Evolutionary conservation across 2,888 invertebrate species (phyloP).

Genomic region (Aleiodes alternator): DNA sequence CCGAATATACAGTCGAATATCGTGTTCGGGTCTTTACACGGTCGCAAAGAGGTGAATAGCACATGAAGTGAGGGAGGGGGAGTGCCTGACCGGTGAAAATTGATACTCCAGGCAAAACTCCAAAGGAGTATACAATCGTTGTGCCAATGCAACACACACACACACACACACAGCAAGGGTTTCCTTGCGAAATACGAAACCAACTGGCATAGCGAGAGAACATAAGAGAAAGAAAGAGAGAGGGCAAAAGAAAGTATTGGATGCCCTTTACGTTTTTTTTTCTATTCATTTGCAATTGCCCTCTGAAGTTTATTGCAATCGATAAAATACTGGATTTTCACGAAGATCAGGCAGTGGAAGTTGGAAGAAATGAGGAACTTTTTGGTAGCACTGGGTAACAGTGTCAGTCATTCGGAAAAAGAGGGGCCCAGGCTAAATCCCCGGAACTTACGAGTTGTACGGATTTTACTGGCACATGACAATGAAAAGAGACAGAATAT

Average conservation of each 20-base stretch:
- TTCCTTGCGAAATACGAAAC: constrained; percentile 39
- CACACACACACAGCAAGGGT: no score
- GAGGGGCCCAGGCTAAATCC: constrained; percentile 35
- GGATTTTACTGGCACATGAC: constrained; percentile 44
- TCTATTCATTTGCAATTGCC: constrained; percentile 29
- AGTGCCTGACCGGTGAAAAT: constrained; percentile 59
- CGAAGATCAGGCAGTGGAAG: neutral
- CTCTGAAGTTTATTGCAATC: constrained; percentile 31
- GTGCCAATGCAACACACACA: constrained; percentile 25
- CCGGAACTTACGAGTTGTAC: constrained; percentile 42
- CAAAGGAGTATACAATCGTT: constrained; percentile 29
- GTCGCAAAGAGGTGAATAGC: constrained; percentile 19
- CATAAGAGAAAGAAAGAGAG: neutral
- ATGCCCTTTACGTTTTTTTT: neutral
- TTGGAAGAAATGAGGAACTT: constrained; percentile 24
- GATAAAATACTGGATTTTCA: constrained; percentile 41
- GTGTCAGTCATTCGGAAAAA: constrained; percentile 40
- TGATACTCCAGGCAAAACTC: constrained; percentile 58
- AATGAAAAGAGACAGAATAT: constrained; percentile 21
- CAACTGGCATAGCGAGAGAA: constrained; percentile 1
- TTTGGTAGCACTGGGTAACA: constrained; percentile 40
- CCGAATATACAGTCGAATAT: constrained; percentile 22
- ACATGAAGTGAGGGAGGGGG: neutral
- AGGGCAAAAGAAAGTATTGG: constrained; percentile 45
- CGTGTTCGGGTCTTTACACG: constrained; percentile 30